phyloP scores from a whole-genome alignment of 2,797 vertebrate species.

The Sebastes baramenuke region DNA sequence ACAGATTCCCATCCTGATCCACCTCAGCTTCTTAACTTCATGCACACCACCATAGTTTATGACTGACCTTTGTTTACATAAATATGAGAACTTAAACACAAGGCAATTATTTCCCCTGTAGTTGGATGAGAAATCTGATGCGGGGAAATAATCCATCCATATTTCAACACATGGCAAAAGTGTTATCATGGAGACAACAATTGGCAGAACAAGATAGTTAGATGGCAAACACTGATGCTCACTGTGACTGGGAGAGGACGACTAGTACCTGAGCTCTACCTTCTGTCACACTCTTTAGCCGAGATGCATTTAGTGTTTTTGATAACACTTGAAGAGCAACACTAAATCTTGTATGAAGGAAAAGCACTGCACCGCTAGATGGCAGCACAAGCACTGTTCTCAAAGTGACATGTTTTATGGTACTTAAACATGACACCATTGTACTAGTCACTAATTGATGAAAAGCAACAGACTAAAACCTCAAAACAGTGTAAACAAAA shows the following conservation, averaged over 20 bases:
- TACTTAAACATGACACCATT: not conserved
- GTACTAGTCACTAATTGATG: not conserved
- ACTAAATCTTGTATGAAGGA: not conserved
- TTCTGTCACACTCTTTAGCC: slow-evolving; percentile 8
- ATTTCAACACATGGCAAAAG: slow-evolving; percentile 5
- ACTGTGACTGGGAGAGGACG: slow-evolving; percentile 20
- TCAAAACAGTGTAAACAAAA: slow-evolving; percentile 48
- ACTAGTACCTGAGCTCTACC: slow-evolving; percentile 64
- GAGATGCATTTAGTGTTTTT: slow-evolving; percentile 8
- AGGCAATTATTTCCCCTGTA: not conserved
- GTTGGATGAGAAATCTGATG: not conserved
- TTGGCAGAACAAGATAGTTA: slow-evolving; percentile 4
- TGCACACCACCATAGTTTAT: not conserved
- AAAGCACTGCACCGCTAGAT: slow-evolving; percentile 16
- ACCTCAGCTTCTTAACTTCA: not conserved
- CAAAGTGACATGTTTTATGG: not conserved
- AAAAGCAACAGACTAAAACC: slow-evolving; percentile 23
- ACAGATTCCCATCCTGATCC: not conserved
- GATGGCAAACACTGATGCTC: slow-evolving; percentile 29
- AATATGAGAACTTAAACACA: slow-evolving; percentile 15
- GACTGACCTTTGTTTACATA: slow-evolving; percentile 3
- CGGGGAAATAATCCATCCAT: slow-evolving; percentile 3
- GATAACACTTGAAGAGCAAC: not conserved
- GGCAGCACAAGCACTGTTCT: slow-evolving; percentile 17
- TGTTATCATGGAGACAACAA: not conserved